Evolutionary conservation across 2,797 vertebrate species (phyloP), one percentile per base, ranked within the genome.

Genomic region (Xerus rutilus): DNA sequence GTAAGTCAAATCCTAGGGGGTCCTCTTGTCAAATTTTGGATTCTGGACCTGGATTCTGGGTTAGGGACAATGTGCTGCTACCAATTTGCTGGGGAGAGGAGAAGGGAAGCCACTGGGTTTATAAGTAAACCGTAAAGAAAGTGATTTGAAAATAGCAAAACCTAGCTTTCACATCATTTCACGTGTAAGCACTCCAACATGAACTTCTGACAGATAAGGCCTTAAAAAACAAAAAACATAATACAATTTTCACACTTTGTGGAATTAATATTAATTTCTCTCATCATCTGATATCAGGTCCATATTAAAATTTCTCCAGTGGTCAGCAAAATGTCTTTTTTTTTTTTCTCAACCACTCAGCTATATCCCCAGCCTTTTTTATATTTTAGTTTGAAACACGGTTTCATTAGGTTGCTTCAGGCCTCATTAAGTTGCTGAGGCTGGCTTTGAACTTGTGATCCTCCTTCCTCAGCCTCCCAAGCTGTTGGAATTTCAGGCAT

Each of bases 281-380:
- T 65, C 91, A 59, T 70, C n/a, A 23, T 65, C 69, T 90, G 54
- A 57, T 74, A 70, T 10, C 8, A 18, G 23, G 32, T 52, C 15
- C 52, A 52, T 89, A 64, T 81, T 89, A 92, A 82, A 93, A 77
- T 14, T 72, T 89, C 32, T 3, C 64, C 70, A 90, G 14, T 47
- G 62, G 43, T 78, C 10, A 89, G 74, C 17, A 79, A 96, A 93
- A 87, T 39, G 20, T 25, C 25, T 11, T 59, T 78, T 25, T 59
- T 25, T 10, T 59, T 59, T 54, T 18, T 54, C 54, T 57, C 54
- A 57, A 21, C 54, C 20, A 57, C 54, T 57, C 20, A 57, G 54
- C 18, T 20, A 57, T 7, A 21, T 57, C 17, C 54, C 20, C 20
- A 57, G 20, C 54, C 54, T 21, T 57, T 54, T 21, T 21, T 8